Conservation (phyloP, 2,888 invertebrate species). For the Odontomyia ornata region DNA sequence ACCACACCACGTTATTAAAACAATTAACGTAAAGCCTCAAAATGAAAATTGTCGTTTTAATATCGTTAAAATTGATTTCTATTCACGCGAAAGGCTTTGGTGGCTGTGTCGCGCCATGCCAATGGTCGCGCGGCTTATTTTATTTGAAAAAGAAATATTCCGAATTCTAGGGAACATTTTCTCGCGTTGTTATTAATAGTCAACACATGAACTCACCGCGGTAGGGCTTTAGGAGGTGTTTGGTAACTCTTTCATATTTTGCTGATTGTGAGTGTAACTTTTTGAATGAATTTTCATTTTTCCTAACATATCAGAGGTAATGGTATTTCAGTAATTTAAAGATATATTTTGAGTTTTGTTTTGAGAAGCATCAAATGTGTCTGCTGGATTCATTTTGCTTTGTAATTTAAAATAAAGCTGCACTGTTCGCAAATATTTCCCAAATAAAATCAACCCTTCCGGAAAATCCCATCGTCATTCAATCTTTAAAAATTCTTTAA, state of each 20-base stretch:
- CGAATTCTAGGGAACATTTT: slow-evolving; percentile 4
- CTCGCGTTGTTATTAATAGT: neutral
- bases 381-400: no score
- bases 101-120: neutral
- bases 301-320: neutral
- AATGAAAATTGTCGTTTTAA: slow-evolving; percentile 44
- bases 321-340: neutral
- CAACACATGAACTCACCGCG: neutral
- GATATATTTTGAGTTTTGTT: neutral
- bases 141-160: slow-evolving; percentile 16
- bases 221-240: neutral
- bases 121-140: neutral
- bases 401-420: no score
- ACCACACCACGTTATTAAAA: slow-evolving; percentile 38
- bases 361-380: no score
- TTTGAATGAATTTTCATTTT: no score
- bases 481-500: slow-evolving; percentile 27
- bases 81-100: slow-evolving; percentile 24
- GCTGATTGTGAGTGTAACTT: neutral
- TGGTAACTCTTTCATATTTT: neutral
- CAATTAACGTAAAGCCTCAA: slow-evolving; percentile 44
- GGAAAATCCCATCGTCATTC: neutral
- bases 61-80: slow-evolving; percentile 45
- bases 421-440: no score
- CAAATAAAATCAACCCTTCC: no score